These are phyloP conservation scores for Doryteuthis pealeii DNA, from an alignment of 1,140 invertebrate genomes.

Conservation along the genomic window DNA sequence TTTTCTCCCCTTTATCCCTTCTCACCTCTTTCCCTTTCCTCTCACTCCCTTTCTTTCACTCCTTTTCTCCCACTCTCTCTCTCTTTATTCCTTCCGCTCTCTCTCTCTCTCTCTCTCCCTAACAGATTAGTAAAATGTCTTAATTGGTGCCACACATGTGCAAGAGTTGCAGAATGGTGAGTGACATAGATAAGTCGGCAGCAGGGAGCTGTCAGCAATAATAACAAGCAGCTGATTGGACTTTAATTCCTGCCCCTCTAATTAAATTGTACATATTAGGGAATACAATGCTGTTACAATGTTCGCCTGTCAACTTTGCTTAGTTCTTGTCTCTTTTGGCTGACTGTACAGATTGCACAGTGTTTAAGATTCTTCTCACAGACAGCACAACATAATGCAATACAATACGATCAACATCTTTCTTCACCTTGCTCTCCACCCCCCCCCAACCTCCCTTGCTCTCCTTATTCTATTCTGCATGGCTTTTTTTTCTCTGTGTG, in stretches of 20 bases:
- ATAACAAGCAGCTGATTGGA: conserved; percentile 4
- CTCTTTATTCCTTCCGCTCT: background rate
- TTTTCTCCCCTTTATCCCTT: conserved; percentile 10
- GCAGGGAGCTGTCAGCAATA: conserved; percentile 2
- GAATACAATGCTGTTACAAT: background rate
- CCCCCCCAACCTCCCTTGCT: too few species aligned
- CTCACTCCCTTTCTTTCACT: too few species aligned
- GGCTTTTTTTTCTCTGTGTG: too few species aligned
- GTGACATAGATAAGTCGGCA: background rate
- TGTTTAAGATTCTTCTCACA: too few species aligned
- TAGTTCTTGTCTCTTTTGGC: background rate
- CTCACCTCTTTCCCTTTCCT: background rate
- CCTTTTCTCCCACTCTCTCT: too few species aligned
- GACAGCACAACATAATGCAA: too few species aligned
- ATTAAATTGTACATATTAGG: conserved; percentile 2
- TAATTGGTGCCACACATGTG: too few species aligned
- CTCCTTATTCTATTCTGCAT: too few species aligned
- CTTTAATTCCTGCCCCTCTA: background rate
- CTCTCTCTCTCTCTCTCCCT: conserved; percentile 14
- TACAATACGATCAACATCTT: too few species aligned
- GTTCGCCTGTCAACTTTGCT: conserved; percentile 1
- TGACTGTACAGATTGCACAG: too few species aligned
- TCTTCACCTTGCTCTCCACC: too few species aligned
- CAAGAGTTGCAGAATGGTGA: background rate
- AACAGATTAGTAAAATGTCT: too few species aligned